These are phyloP conservation scores for Ahaetulla prasina DNA, from an alignment of 2,113 vertebrate genomes.

Conservation along the genomic window DNA sequence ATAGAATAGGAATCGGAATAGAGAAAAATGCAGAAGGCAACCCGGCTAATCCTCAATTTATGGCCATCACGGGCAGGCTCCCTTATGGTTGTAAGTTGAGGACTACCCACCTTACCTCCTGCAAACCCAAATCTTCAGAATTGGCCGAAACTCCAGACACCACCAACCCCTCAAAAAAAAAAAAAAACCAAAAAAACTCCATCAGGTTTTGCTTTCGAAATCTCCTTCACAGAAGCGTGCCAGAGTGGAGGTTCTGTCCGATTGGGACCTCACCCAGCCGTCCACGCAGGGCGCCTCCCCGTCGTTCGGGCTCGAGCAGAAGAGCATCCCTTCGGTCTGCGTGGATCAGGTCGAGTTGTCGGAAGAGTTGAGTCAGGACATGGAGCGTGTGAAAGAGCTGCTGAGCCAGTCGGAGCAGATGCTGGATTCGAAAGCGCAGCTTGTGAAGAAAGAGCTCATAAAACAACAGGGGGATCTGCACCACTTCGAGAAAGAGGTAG, in stretches of 20 bases:
- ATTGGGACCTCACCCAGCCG: neutral
- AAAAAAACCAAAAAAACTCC: too few species aligned
- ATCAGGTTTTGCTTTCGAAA: neutral
- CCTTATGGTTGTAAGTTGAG: too few species aligned
- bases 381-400: neutral
- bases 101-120: neutral
- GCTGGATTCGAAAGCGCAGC: neutral
- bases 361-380: neutral
- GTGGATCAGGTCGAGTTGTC: neutral
- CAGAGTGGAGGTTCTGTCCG: rapidly evolving
- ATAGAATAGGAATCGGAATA: too few species aligned
- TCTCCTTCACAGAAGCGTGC: neutral
- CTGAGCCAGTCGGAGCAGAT: neutral
- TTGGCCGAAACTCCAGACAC: too few species aligned
- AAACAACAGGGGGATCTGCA: neutral
- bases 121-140: neutral
- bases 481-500: neutral
- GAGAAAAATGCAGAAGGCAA: too few species aligned
- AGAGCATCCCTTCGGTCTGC: rapidly evolving
- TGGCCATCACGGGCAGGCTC: too few species aligned
- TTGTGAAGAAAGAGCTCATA: neutral
- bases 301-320: rapidly evolving
- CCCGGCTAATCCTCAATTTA: too few species aligned
- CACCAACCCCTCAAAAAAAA: too few species aligned
- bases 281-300: neutral